Conservation (phyloP, 2,888 invertebrate genomes). For the Phalera bucephala region DNA sequence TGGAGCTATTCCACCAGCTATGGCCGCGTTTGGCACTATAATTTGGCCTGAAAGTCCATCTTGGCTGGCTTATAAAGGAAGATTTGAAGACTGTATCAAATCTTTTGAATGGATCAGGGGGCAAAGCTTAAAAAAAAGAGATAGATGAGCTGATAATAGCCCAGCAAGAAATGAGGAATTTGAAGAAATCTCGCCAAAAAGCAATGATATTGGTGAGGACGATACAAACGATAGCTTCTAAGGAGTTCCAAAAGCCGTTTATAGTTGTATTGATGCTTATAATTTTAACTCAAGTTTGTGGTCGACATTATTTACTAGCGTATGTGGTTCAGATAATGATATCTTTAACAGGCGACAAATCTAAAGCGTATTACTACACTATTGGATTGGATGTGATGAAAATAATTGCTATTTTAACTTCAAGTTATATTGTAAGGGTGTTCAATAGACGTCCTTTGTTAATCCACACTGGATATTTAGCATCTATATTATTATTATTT, state of each 20-base stretch:
- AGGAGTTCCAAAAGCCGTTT: constrained; percentile 17
- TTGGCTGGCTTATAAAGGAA: constrained; percentile 26
- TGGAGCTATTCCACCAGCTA: constrained; percentile 14
- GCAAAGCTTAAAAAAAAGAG: constrained; percentile 14
- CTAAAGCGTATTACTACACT: constrained; percentile 20
- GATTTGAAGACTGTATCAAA: constrained; percentile 18
- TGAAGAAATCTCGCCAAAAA: constrained; percentile 5
- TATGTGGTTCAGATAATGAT: constrained; percentile 23
- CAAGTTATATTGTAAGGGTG: constrained; percentile 13
- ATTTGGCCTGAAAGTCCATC: constrained; percentile 26
- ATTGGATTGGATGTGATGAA: constrained; percentile 18
- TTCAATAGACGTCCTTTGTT: constrained; percentile 10
- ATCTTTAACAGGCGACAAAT: constrained; percentile 14
- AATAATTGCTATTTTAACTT: constrained; percentile 16
- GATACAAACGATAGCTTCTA: constrained; percentile 10
- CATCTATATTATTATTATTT: constrained; percentile 9
- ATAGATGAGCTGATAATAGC: constrained; percentile 16
- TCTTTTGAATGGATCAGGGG: constrained; percentile 25
- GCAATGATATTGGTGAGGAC: constrained; percentile 1
- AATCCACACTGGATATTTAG: constrained; percentile 6
- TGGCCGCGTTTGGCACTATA: constrained; percentile 13
- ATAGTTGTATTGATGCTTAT: constrained; percentile 13
- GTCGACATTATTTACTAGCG: constrained; percentile 18
- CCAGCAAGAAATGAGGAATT: constrained; percentile 16
- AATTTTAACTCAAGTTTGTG: constrained; percentile 19